Evolutionary conservation across 1,140 invertebrate species (phyloP).

Genomic region (Diorhabda elongata): DNA sequence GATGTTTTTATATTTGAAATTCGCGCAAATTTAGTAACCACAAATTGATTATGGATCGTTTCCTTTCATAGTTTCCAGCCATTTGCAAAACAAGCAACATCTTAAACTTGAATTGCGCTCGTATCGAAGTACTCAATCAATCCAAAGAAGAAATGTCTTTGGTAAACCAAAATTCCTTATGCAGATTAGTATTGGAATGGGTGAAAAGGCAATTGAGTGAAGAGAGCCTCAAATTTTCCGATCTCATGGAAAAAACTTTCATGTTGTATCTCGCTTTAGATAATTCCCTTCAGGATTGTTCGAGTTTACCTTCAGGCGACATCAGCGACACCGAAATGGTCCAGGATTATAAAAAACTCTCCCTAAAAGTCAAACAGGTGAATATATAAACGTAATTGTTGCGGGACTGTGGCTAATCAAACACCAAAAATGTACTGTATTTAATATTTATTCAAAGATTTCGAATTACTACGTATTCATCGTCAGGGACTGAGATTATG

Average conservation of each 20-base stretch:
- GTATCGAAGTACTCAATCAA: conserved; percentile 64
- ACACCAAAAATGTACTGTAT: conserved; percentile 24
- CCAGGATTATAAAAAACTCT: conserved; percentile 75
- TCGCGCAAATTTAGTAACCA: too few species aligned
- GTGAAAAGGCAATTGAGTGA: conserved; percentile 55
- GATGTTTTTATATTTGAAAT: too few species aligned
- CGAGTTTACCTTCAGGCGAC: conserved; percentile 63
- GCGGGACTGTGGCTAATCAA: background rate
- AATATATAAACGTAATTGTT: too few species aligned
- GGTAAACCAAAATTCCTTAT: conserved; percentile 57
- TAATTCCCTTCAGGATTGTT: conserved; percentile 74
- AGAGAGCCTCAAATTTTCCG: conserved; percentile 48
- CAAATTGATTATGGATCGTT: background rate
- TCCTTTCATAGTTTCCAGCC: conserved; percentile 52
- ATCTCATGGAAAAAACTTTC: conserved; percentile 61
- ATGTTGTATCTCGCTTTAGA: conserved; percentile 72
- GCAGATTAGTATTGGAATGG: conserved; percentile 67
- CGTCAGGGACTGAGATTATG: too few species aligned
- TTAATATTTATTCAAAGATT: too few species aligned
- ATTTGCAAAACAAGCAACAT: conserved; percentile 57
- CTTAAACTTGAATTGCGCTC: conserved; percentile 58
- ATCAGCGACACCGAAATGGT: conserved; percentile 71
- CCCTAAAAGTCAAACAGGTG: conserved; percentile 48
- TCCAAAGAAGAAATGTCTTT: conserved; percentile 60
- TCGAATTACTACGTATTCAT: too few species aligned